Conservation (phyloP, 2,113 vertebrate genomes). For the Megaceryle maxima region DNA sequence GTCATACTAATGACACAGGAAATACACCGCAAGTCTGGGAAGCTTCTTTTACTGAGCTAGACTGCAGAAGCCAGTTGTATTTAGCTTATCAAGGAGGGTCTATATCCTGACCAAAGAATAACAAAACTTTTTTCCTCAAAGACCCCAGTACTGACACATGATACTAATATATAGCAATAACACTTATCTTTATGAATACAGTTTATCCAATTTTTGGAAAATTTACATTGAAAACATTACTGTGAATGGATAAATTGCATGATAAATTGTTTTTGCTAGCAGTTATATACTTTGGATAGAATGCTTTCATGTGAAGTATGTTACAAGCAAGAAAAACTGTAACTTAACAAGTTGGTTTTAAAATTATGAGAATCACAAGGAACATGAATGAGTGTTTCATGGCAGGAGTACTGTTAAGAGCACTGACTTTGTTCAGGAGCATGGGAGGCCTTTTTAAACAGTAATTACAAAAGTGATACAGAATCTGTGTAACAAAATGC, state of each 20-base stretch:
- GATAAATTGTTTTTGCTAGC: background rate
- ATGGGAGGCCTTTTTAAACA: background rate
- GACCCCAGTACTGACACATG: background rate
- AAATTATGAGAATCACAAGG: background rate
- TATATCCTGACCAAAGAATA: background rate
- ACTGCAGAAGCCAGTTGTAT: background rate
- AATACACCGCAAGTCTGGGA: background rate
- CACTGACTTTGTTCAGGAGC: background rate
- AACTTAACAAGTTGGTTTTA: background rate
- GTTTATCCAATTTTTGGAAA: background rate
- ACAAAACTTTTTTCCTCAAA: background rate
- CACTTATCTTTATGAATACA: background rate
- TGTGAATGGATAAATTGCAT: background rate
- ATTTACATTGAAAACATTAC: background rate
- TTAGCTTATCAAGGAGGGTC: background rate
- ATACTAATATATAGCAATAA: background rate
- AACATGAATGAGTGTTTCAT: background rate
- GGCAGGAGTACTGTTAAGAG: background rate
- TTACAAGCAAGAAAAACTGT: background rate
- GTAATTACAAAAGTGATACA: background rate
- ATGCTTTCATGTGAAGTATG: background rate
- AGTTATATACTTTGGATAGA: background rate
- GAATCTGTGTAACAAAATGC: background rate
- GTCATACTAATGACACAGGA: background rate
- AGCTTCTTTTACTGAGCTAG: background rate